Percentiles rank a stretch among this genome's conserved stretches.
phyloP scores from a whole-genome alignment of 2,888 invertebrate species.

The Kuschelorhynchus macadamiae region DNA sequence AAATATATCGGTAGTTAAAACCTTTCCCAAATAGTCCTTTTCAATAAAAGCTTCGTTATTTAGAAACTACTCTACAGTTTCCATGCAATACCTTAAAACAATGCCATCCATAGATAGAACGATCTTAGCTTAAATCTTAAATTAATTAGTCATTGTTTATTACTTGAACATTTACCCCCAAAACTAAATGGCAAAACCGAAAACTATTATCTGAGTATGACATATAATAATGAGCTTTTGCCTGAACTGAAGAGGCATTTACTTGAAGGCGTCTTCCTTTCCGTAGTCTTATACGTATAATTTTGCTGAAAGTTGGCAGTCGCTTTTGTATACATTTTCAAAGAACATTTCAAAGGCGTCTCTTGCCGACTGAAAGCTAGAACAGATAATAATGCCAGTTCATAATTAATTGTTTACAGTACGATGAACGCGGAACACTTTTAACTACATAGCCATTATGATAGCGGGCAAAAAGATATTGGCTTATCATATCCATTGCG shows the following conservation, averaged over 20 bases:
- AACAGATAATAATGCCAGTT: slow-evolving; percentile 9
- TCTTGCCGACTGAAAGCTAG: slow-evolving; percentile 15
- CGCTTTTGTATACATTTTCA: slow-evolving; percentile 24
- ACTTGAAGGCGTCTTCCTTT: slow-evolving; percentile 23
- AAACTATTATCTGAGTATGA: slow-evolving; percentile 44
- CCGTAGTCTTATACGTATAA: slow-evolving; percentile 22
- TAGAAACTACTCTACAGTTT: no score
- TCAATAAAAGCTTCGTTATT: no score
- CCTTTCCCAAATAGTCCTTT: no score
- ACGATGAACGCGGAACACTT: no score
- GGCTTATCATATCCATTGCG: no score
- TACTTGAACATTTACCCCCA: slow-evolving; percentile 7
- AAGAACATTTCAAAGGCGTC: slow-evolving; percentile 17
- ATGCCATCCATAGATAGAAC: no score
- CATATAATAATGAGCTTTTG: slow-evolving; percentile 37
- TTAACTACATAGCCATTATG: no score
- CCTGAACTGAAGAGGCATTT: not conserved
- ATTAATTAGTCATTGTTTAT: slow-evolving; percentile 36
- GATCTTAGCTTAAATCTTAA: slow-evolving; percentile 8
- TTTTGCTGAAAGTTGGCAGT: slow-evolving; percentile 33
- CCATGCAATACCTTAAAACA: no score
- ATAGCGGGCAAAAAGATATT: no score
- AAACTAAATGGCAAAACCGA: slow-evolving; percentile 6
- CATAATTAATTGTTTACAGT: slow-evolving; percentile 21
- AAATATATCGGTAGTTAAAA: no score